These are phyloP conservation scores for Saccopteryx bilineata DNA, from an alignment of 2,113 vertebrate species.

Conservation along the genomic window DNA sequence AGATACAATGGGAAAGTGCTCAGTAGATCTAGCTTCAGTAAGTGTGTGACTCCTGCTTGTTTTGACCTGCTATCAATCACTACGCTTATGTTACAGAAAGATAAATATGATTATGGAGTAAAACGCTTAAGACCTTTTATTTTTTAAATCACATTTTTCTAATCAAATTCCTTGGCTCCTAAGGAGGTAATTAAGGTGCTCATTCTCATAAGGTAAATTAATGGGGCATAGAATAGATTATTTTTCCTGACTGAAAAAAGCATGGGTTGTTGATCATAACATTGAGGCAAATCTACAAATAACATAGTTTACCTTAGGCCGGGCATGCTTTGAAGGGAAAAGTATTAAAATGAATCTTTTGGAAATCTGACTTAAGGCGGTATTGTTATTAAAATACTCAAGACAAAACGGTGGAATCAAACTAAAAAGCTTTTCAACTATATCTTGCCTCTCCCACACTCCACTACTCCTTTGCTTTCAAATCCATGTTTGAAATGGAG, in stretches of 20 bases:
- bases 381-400: not conserved
- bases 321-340: not conserved
- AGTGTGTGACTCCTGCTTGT: constrained; percentile 6
- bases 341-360: not conserved
- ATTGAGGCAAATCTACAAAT: constrained; percentile 5
- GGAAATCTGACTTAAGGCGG: not conserved
- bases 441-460: not conserved
- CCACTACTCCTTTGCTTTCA: not conserved
- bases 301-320: not conserved
- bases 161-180: constrained; percentile 45
- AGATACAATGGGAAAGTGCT: constrained; percentile 35
- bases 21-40: constrained; percentile 46
- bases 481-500: not conserved
- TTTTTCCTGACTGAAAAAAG: not conserved
- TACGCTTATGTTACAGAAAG: constrained; percentile 42
- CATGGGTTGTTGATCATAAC: not conserved
- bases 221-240: not conserved
- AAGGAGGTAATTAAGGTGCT: constrained; percentile 44
- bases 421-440: not conserved
- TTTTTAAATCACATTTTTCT: not conserved
- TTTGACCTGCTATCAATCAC: constrained; percentile 64
- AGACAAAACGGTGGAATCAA: constrained; percentile 10
- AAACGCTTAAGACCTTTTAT: constrained; percentile 40
- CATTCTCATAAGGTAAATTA: constrained; percentile 19
- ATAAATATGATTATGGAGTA: constrained; percentile 8